Base-by-base conservation (phyloP, 2,888 invertebrate genomes). In the Oscheius sp. region DNA sequence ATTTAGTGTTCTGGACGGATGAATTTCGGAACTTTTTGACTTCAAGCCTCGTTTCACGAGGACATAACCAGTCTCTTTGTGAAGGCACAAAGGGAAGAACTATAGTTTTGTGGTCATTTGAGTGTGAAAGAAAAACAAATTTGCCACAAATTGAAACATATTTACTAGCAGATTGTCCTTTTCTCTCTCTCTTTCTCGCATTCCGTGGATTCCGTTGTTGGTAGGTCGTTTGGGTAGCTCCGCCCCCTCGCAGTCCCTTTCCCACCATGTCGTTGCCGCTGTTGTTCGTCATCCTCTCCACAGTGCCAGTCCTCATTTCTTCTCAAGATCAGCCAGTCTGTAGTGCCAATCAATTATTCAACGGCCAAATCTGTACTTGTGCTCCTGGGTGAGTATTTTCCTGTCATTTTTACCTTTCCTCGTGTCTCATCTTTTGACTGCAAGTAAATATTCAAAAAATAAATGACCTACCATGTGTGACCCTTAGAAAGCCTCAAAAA, bases 361-460 rank as follows among this genome's bases (percentile, higher is more conserved):
- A 84, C 70, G 84, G 84, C 61, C 80, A 83, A 61, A 80, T 80
- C 55, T 84, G 84, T 73, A 82, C 82, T 46, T 84, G 84, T 72
- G 84, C 83, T 31, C 82, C 84, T 2, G 84, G 84, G 84, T 84
- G 50, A 39, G 80, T 66, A 1, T 33, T 48, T 12, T 64, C 31
- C 45, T 42, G 34, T 23, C 6, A 17, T 55, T 15, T 33, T 20
- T 20, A 5, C 8, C 12, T 2, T n/a, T 34, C 34, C 34, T 33
- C 34, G 6, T 5, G 34, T 55, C n/a, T 33, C 15, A 33, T 46
- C 6, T 48, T 25, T 25, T 48, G 20, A 23, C 48, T 20, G 6
- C 25, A 12, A 17, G 15, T 52, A 12, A 27, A 27, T 27, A 52
- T n/a, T n/a, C 42, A 50, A 50, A 6, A 50, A 52, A 52, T n/a